Evolutionary conservation across 2,888 invertebrate genomes (phyloP), one percentile per base, ranked within the genome.

Genomic region (Zaprionus bogoriensis): DNA sequence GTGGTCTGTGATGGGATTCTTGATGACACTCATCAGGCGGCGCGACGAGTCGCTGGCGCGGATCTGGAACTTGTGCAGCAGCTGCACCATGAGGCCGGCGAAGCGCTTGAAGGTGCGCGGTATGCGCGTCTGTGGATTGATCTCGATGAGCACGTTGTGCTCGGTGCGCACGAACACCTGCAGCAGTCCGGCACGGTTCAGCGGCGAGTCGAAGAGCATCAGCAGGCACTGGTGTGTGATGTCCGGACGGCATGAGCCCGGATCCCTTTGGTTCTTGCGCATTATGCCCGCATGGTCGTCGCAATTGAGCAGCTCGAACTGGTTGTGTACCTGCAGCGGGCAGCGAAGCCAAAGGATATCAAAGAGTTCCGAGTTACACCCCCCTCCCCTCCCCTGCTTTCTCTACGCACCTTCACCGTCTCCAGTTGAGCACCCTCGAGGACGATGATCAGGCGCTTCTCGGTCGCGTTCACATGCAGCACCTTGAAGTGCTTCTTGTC

Each of bases 41-140:
- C 95, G 94, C 0, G 96, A 95, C 0, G 96, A 96, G 89, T 98
- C 97, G 51, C 96, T 95, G 28, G 99, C 98, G 88, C 98, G 93
- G 36, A 99, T 97, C 52, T 96, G 94, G 89, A 97, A 96, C 90
- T 98, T 99, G 89, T 99, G 98, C 48, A 99, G 93, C 28, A 99
- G 92, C 93, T 99, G 99, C 48, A 99, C 99, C 95, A 99, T 99
- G 41, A 99, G 92, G 9, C 98, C 98, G 77, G 98, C 97, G 92
- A 99, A 99, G 89, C 99, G 93, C 90, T 98, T 98, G 89, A 98
- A 99, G 1, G 99, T 99, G 71, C 99, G 93, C 0, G 99, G 99
- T 91, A 99, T 98, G 87, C 99, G 94, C 0, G 98, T 99, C 91
- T 98, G 98, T 32, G 99, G 99, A 91, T 98, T 98, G 25, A 99